Evolutionary conservation across 2,888 invertebrate genomes (phyloP), one percentile per base, ranked within the genome.

Genomic region (Agonopterix subpropinquella): DNA sequence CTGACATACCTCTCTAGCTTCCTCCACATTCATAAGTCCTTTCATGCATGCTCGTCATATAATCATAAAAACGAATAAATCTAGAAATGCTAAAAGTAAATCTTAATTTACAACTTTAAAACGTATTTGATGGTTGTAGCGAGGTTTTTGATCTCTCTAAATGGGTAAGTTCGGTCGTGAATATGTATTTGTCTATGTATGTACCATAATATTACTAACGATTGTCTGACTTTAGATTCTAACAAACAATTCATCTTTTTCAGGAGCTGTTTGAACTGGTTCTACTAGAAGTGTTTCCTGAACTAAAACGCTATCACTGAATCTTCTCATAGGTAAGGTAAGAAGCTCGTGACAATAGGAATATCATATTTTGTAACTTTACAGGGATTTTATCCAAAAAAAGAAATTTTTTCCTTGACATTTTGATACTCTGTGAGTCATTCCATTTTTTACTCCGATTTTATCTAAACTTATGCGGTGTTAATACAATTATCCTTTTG

Each of bases 181-280:
- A 2, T 13, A n/a, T n/a, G n/a, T n/a, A n/a, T n/a, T n/a, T n/a
- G n/a, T n/a, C n/a, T n/a, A 3, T 15, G 15, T 15, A 15, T 3
- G 15, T 3, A 2, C 1, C 15, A 3, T 15, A 15, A 15, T 3
- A 15, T 15, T 3, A 15, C 15, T 15, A 2, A 15, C 3, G 18
- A 2, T 4, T 18, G 18, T 28, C 28, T 28, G 28, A 28, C 5
- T 28, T 28, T 28, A 28, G 5, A 28, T 28, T 28, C 28, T 28
- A 28, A 28, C 2, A 28, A 28, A 28, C 7, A 7, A 4, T 28
- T 28, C 28, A 7, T 28, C 28, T 5, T 60, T 89, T 89, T 8
- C 83, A 93, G 93, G 92, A 92, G 71, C 78, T 93, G 54, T 87
- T 94, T 56, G 93, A 93, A 76, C 80, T 93, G 45, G 78, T 93